Percentiles rank a stretch among this genome's conserved stretches.
Conservation (phyloP, 2,888 invertebrate species). For the Pandemis corylana region DNA sequence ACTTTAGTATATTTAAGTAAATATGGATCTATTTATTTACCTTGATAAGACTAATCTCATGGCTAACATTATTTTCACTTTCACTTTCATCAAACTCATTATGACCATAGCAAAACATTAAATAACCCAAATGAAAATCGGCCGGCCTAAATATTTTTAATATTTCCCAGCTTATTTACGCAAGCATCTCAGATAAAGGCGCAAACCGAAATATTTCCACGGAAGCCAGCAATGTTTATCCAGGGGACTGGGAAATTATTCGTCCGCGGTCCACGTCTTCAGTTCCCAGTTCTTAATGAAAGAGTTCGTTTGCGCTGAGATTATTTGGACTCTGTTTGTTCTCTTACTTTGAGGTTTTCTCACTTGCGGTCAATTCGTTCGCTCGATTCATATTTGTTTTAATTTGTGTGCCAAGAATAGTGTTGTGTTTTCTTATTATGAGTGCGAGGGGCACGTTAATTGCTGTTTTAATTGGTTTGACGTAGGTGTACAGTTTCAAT, state of each 20-base stretch:
- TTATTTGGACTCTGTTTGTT: conserved; percentile 73
- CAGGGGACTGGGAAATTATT: conserved; percentile 63
- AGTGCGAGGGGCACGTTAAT: conserved; percentile 17
- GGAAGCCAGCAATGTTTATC: conserved; percentile 55
- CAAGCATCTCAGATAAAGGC: conserved; percentile 38
- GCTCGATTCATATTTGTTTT: conserved; percentile 37
- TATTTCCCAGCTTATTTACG: conserved; percentile 40
- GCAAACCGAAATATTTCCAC: conserved; percentile 43
- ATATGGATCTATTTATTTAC: too few relatives aligned
- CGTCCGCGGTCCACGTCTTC: conserved; percentile 65
- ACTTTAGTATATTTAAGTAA: too few relatives aligned
- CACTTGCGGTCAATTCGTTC: conserved; percentile 55
- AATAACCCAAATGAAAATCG: conserved; percentile 28
- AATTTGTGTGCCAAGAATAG: conserved; percentile 34
- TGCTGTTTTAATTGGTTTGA: conserved; percentile 32
- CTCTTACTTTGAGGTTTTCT: conserved; percentile 54
- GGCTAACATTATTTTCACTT: not conserved
- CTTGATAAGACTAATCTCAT: not conserved
- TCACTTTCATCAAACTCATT: conserved; percentile 31
- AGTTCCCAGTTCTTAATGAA: conserved; percentile 71
- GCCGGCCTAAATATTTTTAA: conserved; percentile 40
- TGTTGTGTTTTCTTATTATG: conserved; percentile 32
- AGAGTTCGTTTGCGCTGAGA: conserved; percentile 70
- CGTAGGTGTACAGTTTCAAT: conserved; percentile 20
- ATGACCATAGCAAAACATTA: conserved; percentile 17